Base-by-base conservation (phyloP, 2,888 invertebrate genomes). In the Spialia ferax region DNA sequence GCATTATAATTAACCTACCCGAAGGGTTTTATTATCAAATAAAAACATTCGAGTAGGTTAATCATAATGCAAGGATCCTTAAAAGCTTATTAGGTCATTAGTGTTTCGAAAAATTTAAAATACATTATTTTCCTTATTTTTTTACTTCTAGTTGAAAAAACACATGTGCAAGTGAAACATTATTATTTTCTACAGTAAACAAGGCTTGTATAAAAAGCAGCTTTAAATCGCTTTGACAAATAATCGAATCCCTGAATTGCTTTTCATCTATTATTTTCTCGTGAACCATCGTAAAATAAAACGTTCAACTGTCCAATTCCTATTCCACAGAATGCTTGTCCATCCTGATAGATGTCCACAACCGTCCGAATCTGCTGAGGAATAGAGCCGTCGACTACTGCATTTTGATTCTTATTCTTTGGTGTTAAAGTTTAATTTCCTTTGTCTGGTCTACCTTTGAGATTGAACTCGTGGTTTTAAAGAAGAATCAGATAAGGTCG, bases 301-400 rank as follows among this genome's bases (percentile, higher is more conserved):
- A 88, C 86, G 83, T 78, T 84, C 80, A 79, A 83, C 79, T 79
- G 86, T 87, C 88, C 90, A 86, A 89, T 87, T 88, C 80, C 82
- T 83, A 88, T 91, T 88, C 89, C 84, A 88, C 89, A 91, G 89
- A 91, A 92, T 78, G 91, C 84, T 90, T 86, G 92, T 91, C 92
- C 90, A 83, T 86, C 82, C 87, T 89, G 91, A 93, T 90, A 85
- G 87, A 93, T 92, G 86, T 78, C 84, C 82, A 79, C 79, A 81
- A 81, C 82, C 78, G 80, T 83, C 70, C 70, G 71, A 75, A 76
- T 71, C 70, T 72, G 71, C 74, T 75, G 70, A 74, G 70, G 72
- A 71, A 70, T 57, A 70, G 15, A 72, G 56, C 1, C 2, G 15
- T n/a, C 23, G 52, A 62, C 23, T 18, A 63, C 3, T 13, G 62